Base-by-base conservation (phyloP, 30 jellyfish, hydroid and myxozoan species). In the Turritopsis dohrnii region DNA sequence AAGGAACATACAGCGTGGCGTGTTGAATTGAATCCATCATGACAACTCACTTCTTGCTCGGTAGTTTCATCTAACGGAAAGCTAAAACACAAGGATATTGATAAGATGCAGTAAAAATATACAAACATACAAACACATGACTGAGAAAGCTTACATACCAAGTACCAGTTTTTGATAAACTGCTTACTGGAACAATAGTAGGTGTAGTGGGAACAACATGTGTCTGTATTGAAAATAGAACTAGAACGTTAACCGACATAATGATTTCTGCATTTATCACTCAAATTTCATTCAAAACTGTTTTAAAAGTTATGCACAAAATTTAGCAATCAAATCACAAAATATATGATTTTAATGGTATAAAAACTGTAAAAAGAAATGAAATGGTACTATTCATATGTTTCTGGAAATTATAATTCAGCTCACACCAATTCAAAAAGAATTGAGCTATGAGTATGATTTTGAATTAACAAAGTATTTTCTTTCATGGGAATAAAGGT, bases 191-290 rank as follows among this genome's bases (percentile, higher is more conserved):
- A 16, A 80, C 54, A n/a, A 80, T 80, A 23, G 98, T 92, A 1
- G 98, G 98, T 19, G 98, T 92, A 0, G 98, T 92, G 21, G 98
- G 98, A 21, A 92, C 98, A 54, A 92, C 98, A 76, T 92, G 98
- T n/a, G 89, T 89, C 98, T 92, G 53, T n/a, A 31, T 22, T 28
- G 65, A 7, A 21, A 65, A 71, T 22, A 76, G 21, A 25, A 72
- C 81, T 72, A 25, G 28, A 19, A n/a, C 18, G 21, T 19, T 72
- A 19, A 19, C 24, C 0, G 0, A 23, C 21, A 60, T 23, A 72
- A 72, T 18, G 18, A 25, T 72, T 18, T 19, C 81, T 19, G 1
- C 29, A 72, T 18, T 19, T 18, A 72, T 19, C 81, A n/a, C n/a
- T n/a, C n/a, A n/a, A n/a, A n/a, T n/a, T n/a, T n/a, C n/a, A n/a